phyloP scores from a whole-genome alignment of 2,113 vertebrate genomes.

The Daboia siamensis region DNA sequence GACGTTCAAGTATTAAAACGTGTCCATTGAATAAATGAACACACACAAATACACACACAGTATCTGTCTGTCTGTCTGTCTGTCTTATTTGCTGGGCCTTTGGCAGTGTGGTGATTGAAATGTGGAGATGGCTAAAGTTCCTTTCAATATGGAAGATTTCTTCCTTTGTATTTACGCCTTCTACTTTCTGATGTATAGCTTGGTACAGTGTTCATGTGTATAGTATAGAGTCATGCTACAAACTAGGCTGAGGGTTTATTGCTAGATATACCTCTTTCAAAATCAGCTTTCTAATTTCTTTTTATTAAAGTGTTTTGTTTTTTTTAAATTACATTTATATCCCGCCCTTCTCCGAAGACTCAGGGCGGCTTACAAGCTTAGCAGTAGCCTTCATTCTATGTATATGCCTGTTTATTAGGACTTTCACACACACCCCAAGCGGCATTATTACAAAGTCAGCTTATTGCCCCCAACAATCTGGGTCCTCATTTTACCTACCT shows the following conservation, averaged over 20 bases:
- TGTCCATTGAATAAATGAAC: no score
- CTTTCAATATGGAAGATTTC: neutral
- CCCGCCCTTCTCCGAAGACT: no score
- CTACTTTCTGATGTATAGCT: neutral
- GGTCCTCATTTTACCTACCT: no score
- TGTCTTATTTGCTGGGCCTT: neutral
- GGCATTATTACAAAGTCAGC: no score
- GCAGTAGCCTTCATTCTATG: no score
- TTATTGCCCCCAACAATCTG: no score
- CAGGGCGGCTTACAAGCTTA: no score
- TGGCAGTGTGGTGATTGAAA: neutral
- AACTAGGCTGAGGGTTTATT: neutral
- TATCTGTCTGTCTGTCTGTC: no score
- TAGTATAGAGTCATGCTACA: neutral
- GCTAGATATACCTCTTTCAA: neutral
- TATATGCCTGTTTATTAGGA: no score
- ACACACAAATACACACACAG: no score
- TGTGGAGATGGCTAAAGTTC: neutral
- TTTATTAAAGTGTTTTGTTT: neutral
- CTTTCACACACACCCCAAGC: no score
- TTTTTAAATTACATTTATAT: no score
- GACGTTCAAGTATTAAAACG: neutral
- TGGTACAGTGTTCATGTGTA: neutral
- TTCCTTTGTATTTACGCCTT: neutral
- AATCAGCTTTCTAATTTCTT: neutral